These are phyloP conservation scores for Galeruca laticollis DNA, from an alignment of 2,888 invertebrate species.

Conservation along the genomic window DNA sequence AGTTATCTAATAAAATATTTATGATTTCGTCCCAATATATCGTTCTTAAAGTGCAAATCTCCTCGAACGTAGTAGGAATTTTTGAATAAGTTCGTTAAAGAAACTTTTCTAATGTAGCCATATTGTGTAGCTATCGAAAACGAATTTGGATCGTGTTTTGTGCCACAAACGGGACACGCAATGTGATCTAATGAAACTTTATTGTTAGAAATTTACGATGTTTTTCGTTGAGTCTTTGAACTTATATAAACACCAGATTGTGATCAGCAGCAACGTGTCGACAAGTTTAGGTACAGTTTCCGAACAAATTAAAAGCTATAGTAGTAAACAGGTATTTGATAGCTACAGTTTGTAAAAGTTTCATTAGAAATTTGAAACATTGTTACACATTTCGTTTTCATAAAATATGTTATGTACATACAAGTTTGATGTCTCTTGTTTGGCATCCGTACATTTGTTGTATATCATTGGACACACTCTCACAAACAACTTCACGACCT, in stretches of 20 bases:
- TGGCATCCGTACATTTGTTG: too few species aligned
- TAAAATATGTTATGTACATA: too few species aligned
- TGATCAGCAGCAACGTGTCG: slow-evolving; percentile 26
- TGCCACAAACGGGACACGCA: slow-evolving; percentile 46
- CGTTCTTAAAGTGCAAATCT: slow-evolving; percentile 36
- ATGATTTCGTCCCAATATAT: slow-evolving; percentile 30
- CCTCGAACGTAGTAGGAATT: slow-evolving; percentile 35
- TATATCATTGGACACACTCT: too few species aligned
- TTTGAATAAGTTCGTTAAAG: slow-evolving; percentile 55
- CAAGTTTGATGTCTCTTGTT: too few species aligned
- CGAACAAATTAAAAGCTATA: slow-evolving; percentile 16
- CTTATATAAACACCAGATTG: slow-evolving; percentile 32
- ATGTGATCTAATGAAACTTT: slow-evolving; percentile 50
- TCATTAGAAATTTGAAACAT: background rate
- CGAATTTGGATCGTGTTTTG: slow-evolving; percentile 49
- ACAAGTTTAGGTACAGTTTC: slow-evolving; percentile 22
- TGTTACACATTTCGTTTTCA: background rate
- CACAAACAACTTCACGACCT: too few species aligned
- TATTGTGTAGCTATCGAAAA: slow-evolving; percentile 53
- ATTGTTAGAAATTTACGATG: slow-evolving; percentile 41
- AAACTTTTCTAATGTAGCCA: slow-evolving; percentile 61
- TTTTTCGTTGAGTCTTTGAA: slow-evolving; percentile 28
- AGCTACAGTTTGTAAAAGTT: background rate
- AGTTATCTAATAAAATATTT: background rate
- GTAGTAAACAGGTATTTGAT: background rate